A percentile compares a stretch with the other conserved stretches of the same genome.
These are phyloP conservation scores for Agriotes lineatus DNA, from an alignment of 2,888 invertebrate species.

Conservation along the genomic window DNA sequence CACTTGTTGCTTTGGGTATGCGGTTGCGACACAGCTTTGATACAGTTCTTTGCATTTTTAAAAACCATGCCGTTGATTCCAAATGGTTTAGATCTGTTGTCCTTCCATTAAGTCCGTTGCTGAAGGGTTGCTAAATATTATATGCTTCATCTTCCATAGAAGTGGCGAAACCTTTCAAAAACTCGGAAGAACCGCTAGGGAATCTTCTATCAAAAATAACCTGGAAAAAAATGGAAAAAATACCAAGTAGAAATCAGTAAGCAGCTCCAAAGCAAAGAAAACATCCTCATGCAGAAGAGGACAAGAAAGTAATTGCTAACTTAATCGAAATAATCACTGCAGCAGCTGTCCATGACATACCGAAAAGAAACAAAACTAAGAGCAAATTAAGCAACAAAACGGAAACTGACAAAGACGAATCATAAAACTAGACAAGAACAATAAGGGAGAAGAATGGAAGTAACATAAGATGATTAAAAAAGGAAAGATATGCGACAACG, in stretches of 20 bases:
- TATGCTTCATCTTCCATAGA: too few species aligned
- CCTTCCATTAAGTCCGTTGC: too few species aligned
- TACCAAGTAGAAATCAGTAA: not conserved
- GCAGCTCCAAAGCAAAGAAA: not conserved
- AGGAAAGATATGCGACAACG: not conserved
- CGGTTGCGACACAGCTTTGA: too few species aligned
- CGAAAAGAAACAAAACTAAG: constrained; percentile 1
- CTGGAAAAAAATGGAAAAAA: not conserved
- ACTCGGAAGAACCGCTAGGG: too few species aligned
- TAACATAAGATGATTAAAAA: not conserved
- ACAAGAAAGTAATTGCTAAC: not conserved
- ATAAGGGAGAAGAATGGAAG: not conserved
- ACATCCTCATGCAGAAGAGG: not conserved
- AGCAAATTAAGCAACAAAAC: not conserved
- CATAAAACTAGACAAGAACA: not conserved
- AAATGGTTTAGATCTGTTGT: too few species aligned
- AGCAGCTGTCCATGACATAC: not conserved
- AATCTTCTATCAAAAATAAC: too few species aligned
- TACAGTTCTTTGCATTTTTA: too few species aligned
- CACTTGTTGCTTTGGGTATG: too few species aligned
- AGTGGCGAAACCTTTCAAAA: too few species aligned
- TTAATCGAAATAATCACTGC: not conserved
- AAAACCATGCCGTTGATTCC: too few species aligned
- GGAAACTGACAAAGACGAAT: not conserved
- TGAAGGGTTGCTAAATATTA: too few species aligned